A percentile compares a stretch with the other conserved stretches of the same genome.
Evolutionary conservation across 1,140 invertebrate species (phyloP).

Genomic region (Drosophila repleta): DNA sequence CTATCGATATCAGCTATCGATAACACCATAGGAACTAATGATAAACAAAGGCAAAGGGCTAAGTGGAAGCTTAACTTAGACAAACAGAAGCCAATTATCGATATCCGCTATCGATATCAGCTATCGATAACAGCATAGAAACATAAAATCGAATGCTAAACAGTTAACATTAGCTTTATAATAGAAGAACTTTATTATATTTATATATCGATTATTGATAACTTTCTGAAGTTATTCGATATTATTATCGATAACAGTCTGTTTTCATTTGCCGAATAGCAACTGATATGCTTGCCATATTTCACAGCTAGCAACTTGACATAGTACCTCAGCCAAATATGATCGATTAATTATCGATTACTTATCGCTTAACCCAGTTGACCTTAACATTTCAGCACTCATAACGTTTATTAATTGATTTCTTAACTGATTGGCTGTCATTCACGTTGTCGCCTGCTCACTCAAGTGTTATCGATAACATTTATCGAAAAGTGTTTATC

Average conservation of each 20-base stretch:
- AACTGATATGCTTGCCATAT: too few relatives aligned
- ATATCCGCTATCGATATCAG: not conserved
- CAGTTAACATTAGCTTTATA: too few relatives aligned
- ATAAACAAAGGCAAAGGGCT: not conserved
- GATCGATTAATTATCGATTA: constrained; percentile 6
- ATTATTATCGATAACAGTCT: not conserved
- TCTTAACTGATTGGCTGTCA: not conserved
- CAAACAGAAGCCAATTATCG: not conserved
- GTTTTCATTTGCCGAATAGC: not conserved
- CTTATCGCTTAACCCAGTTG: too few relatives aligned
- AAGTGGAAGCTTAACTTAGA: not conserved
- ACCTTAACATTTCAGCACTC: too few relatives aligned
- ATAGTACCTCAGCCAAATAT: not conserved
- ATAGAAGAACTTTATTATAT: too few relatives aligned
- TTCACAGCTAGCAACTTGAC: too few relatives aligned
- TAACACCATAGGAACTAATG: too few relatives aligned
- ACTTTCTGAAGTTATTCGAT: not conserved
- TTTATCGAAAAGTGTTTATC: not conserved
- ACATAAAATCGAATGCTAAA: too few relatives aligned
- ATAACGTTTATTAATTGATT: too few relatives aligned
- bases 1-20: not conserved
- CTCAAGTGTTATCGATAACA: constrained; percentile 4
- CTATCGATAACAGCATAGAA: too few relatives aligned
- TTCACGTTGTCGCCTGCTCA: not conserved
- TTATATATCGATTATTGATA: not conserved